These are phyloP conservation scores for pig (Sus scrofa) DNA, from an alignment of 2,113 vertebrate species.

Conservation along the genomic window DNA sequence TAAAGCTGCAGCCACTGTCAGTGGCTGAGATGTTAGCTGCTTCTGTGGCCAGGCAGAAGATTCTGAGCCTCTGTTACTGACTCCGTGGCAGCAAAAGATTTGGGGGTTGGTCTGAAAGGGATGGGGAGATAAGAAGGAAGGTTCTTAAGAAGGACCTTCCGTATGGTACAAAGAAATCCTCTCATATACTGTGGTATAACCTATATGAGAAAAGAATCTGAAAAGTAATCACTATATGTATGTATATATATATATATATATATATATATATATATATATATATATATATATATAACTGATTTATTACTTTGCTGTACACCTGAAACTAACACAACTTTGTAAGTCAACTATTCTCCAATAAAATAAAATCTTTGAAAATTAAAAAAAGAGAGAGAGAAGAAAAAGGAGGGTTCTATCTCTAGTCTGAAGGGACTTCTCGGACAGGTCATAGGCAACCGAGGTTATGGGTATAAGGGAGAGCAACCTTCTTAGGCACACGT, in stretches of 20 bases:
- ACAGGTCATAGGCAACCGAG: constrained; percentile 49
- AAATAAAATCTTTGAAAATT: too few species aligned
- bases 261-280: too few species aligned
- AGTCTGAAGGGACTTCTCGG: background rate
- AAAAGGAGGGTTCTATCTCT: background rate
- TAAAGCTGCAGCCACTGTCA: background rate
- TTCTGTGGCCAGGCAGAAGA: background rate
- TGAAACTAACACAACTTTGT: too few species aligned
- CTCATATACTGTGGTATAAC: too few species aligned
- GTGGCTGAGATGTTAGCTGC: constrained; percentile 8
- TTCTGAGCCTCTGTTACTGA: constrained; percentile 9
- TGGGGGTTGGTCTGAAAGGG: background rate
- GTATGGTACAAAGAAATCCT: too few species aligned
- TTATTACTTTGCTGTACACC: too few species aligned
- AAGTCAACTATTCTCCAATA: too few species aligned
- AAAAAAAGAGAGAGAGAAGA: background rate
- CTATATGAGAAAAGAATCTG: too few species aligned
- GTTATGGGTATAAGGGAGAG: background rate
- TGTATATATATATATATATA: too few species aligned
- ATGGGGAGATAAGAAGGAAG: background rate
- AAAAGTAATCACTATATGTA: too few species aligned
- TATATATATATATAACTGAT: too few species aligned
- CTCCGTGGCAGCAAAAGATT: background rate
- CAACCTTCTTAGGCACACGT: background rate
- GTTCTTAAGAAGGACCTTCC: background rate